Evolutionary conservation across 2,797 vertebrate genomes (phyloP).

Genomic region (Gila robusta): DNA sequence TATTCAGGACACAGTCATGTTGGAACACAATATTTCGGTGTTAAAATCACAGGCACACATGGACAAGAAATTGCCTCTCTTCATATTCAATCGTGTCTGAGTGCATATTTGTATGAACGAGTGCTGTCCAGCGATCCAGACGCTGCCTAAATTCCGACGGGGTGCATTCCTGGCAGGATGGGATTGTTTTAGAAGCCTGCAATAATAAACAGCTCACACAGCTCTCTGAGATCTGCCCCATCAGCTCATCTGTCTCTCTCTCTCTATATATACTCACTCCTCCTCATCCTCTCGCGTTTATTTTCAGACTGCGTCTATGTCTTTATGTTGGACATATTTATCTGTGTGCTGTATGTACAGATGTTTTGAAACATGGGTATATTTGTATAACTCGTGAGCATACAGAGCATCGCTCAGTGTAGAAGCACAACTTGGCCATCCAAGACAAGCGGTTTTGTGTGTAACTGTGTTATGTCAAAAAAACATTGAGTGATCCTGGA

Average conservation of each 20-base stretch:
- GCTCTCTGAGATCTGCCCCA: not conserved
- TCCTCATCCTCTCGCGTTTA: slow-evolving; percentile 26
- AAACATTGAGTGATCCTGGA: not conserved
- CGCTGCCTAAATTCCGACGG: slow-evolving; percentile 35
- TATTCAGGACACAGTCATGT: slow-evolving; percentile 42
- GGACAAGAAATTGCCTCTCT: not conserved
- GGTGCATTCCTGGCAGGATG: slow-evolving; percentile 51
- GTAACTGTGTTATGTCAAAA: slow-evolving; percentile 29
- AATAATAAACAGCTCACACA: slow-evolving; percentile 59
- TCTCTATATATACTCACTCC: slow-evolving; percentile 24
- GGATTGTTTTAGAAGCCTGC: slow-evolving; percentile 58
- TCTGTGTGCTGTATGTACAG: slow-evolving; percentile 48
- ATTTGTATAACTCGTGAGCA: slow-evolving; percentile 25
- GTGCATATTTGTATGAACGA: slow-evolving; percentile 28
- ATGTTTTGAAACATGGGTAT: slow-evolving; percentile 46
- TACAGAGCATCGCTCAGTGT: slow-evolving; percentile 8
- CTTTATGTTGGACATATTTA: slow-evolving; percentile 48
- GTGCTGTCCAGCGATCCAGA: slow-evolving; percentile 6
- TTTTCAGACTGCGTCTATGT: slow-evolving; percentile 30
- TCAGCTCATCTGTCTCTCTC: slow-evolving; percentile 32
- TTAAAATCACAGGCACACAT: slow-evolving; percentile 5
- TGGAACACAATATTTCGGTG: slow-evolving; percentile 29
- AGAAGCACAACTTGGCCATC: slow-evolving; percentile 29
- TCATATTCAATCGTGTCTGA: slow-evolving; percentile 8
- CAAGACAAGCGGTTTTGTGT: slow-evolving; percentile 34